phyloP scores from a whole-genome alignment of 2,113 vertebrate genomes.

The Aptenodytes forsteri region DNA sequence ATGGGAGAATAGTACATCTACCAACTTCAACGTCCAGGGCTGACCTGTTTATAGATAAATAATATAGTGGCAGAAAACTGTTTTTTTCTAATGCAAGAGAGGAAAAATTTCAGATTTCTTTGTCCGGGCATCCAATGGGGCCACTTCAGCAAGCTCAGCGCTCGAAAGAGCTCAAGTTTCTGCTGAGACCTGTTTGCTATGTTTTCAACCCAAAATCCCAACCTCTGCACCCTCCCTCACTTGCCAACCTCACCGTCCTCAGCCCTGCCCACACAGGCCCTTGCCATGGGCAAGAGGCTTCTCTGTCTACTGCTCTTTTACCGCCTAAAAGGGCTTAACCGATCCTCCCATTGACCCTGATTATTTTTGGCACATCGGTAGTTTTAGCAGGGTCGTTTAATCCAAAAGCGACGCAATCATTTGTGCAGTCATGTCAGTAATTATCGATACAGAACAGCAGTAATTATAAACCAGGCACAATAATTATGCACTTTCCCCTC shows the following conservation, averaged over 20 bases:
- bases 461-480: neutral
- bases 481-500: neutral
- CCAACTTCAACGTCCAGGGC: neutral
- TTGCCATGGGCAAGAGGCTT: neutral
- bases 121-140: neutral
- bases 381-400: neutral
- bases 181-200: neutral
- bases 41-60: neutral
- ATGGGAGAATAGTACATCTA: accelerated
- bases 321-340: neutral
- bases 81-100: neutral
- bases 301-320: neutral
- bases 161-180: neutral
- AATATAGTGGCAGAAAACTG: neutral
- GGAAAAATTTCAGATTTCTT: neutral
- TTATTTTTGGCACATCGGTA: neutral
- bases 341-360: neutral
- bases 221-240: neutral
- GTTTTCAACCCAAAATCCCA: neutral
- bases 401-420: neutral
- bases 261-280: neutral
- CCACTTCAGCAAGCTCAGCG: neutral
- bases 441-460: neutral
- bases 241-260: neutral
- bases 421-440: neutral